Percentiles rank a stretch among this genome's conserved stretches.
phyloP scores from a whole-genome alignment of 2,888 invertebrate genomes.

The Pseudococcus jackbeardsleyi region DNA sequence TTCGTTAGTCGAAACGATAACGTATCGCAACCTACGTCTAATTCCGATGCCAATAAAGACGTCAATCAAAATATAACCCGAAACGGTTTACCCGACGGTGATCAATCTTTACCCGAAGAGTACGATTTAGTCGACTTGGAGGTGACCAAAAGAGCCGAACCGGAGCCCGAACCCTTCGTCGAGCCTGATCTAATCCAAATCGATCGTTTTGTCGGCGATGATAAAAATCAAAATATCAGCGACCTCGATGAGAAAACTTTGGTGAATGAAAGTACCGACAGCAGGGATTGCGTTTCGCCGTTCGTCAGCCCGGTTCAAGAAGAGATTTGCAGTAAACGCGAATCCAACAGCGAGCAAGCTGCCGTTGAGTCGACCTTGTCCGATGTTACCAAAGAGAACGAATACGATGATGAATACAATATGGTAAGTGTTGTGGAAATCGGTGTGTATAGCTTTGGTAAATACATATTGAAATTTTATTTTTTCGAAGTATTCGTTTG shows the following conservation, averaged over 20 bases:
- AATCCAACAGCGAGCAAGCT: background rate
- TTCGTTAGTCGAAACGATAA: slow-evolving; percentile 51
- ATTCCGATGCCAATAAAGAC: background rate
- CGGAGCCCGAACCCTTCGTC: background rate
- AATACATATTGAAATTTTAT: background rate
- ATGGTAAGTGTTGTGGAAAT: background rate
- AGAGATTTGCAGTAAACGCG: background rate
- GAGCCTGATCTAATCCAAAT: background rate
- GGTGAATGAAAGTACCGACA: background rate
- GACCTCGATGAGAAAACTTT: background rate
- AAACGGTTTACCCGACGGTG: background rate
- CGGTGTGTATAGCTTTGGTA: too few species aligned
- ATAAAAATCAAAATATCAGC: slow-evolving; percentile 15
- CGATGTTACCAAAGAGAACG: background rate
- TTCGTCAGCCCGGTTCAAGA: background rate
- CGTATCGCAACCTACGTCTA: background rate
- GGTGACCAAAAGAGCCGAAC: background rate
- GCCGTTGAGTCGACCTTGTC: background rate
- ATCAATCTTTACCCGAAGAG: background rate
- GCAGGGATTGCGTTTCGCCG: background rate
- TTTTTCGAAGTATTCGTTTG: background rate
- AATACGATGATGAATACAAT: background rate
- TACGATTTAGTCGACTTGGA: background rate
- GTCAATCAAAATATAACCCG: background rate
- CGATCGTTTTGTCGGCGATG: background rate